Base-by-base conservation (phyloP, 1,140 invertebrate genomes). In the Cydia pomonella region DNA sequence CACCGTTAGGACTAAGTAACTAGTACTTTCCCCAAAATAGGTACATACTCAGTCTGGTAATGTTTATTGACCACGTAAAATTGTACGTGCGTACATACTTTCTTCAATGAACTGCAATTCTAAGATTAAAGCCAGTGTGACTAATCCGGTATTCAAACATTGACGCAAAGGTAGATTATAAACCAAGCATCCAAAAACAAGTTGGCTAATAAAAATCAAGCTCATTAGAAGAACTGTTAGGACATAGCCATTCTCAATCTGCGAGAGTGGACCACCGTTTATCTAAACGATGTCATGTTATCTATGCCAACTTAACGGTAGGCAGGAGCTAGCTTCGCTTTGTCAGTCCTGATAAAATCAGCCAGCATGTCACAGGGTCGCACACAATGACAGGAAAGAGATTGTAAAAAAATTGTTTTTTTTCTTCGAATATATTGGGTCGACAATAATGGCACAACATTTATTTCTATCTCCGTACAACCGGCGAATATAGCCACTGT, bases 221-320 rank as follows among this genome's bases (percentile, higher is more conserved):
- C 29, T 69, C 64, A 69, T 38, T 69, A 69, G 29, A 69, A 69
- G 33, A 69, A 69, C 64, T 33, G 64, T 69, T 69, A 69, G 64
- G 64, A 69, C 27, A 33, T 33, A 69, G 25, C 64, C n/a, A 33
- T 27, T 64, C 63, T 33, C 64, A 18, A 69, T 69, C 64, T 41
- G 16, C 25, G 63, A 64, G 63, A 64, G 76, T 73, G 81, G 80
- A 77, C 82, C 80, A 77, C 76, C 78, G 79, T 78, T 76, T 72
- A 66, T 75, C 74, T 78, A 79, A 86, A 84, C 80, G 80, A 84
- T 84, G 87, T 84, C 85, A 88, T 72, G 50, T 75, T 82, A 85
- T 86, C 80, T 87, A 75, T 88, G 85, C 80, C 87, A 81, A 87
- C 78, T 79, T 88, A 88, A 88, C 87, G 87, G 86, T 88, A 73